Evolutionary conservation across 2,797 vertebrate species (phyloP), one percentile per base, ranked within the genome.

Genomic region (Chaunax sp.): DNA sequence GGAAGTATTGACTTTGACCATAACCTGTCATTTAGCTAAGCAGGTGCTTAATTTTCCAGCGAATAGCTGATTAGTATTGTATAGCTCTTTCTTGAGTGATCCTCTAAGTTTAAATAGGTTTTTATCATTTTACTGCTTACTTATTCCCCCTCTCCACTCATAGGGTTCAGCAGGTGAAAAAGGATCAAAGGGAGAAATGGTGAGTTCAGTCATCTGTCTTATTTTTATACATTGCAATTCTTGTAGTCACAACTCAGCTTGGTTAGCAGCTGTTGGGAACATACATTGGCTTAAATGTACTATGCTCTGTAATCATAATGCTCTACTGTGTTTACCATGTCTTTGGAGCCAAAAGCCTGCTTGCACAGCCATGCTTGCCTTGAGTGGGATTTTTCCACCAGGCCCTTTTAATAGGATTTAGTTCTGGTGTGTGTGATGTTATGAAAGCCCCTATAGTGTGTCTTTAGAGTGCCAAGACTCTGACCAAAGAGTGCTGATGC

Each of bases 101-200:
- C 38, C 54, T 68, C 6, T 14, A 40, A 66, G 38, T 15, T 55
- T 45, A 54, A 41, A 64, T 68, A 22, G 22, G 23, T 51, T 52
- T 52, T 47, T 20, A 58, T 63, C 38, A 54, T 75, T 68, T 44
- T 70, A 45, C 55, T 65, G 2, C 49, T 67, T 41, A 54, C 46
- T 54, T 45, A 62, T n/a, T 40, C 37, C 12, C 61, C 40, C 18
- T 63, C 52, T 72, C 23, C 37, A 64, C 70, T 70, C 4, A 6
- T 67, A 98, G 97, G 97, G 97, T 62, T 74, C 91, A 60, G 67
- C 85, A 66, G 97, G 97, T 25, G 92, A 95, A 76, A 98, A 95
- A 83, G 97, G 97, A 80, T 95, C 95, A 19, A 97, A 97, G 78
- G 97, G 97, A 80, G 93, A 95, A 2, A 82, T 61, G 74, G 97